Evolutionary conservation across 2,797 vertebrate genomes (phyloP).

Genomic region (Thripadectes ignobilis): DNA sequence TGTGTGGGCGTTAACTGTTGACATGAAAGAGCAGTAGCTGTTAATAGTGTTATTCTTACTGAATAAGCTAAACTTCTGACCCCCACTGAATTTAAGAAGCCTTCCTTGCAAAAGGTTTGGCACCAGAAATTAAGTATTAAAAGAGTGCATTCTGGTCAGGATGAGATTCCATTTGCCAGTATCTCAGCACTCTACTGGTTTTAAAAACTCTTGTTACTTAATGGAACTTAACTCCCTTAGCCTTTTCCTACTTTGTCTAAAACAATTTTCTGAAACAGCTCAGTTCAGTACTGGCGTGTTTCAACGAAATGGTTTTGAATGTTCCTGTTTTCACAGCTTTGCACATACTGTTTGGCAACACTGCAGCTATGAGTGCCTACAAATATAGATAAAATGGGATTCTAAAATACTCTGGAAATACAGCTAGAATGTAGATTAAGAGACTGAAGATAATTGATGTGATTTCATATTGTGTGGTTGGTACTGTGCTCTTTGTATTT

Average conservation of each 20-base stretch:
- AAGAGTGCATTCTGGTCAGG: constrained; percentile 20
- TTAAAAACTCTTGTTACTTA: constrained; percentile 32
- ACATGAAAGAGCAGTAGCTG: constrained; percentile 65
- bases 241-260: neutral
- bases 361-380: neutral
- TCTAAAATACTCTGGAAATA: neutral
- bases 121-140: constrained; percentile 24
- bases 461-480: neutral
- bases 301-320: neutral
- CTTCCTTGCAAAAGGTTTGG: constrained; percentile 19
- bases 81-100: constrained; percentile 65
- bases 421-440: neutral
- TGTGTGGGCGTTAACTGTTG: constrained; percentile 58
- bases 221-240: constrained; percentile 54
- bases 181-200: neutral
- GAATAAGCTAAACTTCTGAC: constrained; percentile 77
- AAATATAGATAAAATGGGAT: neutral
- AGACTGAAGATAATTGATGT: neutral
- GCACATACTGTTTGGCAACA: neutral
- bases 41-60: constrained; percentile 73
- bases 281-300: neutral
- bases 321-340: neutral
- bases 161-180: constrained; percentile 37
- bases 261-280: neutral
- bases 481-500: neutral